Base-by-base conservation (phyloP, 2,113 vertebrate species). In the Nanorana parkeri region DNA sequence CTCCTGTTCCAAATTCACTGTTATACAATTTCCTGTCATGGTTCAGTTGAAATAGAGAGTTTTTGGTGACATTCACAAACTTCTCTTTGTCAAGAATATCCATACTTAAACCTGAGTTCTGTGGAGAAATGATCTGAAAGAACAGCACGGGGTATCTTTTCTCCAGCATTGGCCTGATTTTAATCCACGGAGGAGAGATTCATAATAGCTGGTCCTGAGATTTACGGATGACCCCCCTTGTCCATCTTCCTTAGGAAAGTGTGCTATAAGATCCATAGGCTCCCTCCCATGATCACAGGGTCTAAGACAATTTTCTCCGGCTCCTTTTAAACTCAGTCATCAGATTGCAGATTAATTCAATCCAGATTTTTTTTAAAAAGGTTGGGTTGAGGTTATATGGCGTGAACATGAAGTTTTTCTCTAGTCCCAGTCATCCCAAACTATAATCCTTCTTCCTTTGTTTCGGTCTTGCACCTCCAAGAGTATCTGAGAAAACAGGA, bases 11-110 rank as follows among this genome's bases (percentile, higher is more conserved):
- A 2, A 89, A 87, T 80, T 87, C 83, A 7, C 85, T 85, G 76
- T 75, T 84, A 86, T 87, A 89, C 68, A 90, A 83, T 80, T 86
- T 87, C 68, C 85, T 87, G 64, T 90, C 90, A 1, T 86, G 84
- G 26, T 86, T 86, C 78, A 89, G 85, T 82, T 90, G 91, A 58
- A 90, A 86, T 21, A 93, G 87, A 65, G 92, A 87, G 85, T 91
- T 90, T 32, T 66, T 78, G 64, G 88, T 89, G 47, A 89, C 88
- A 80, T 91, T 92, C 87, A 87, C 56, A 80, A 90, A 89, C 71
- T 78, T 86, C 23, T 92, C 88, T 85, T 91, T 90, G 77, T 85
- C 90, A 66, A 92, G 87, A 85, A 91, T 86, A 89, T 93, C 92
- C 94, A 94, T 95, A 83, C 89, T 86, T 85, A 65, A 85, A 84